Percentiles rank a stretch among this genome's conserved stretches.
Conservation (phyloP, 2,797 vertebrate genomes). For the Melanotaenia nigrans region DNA sequence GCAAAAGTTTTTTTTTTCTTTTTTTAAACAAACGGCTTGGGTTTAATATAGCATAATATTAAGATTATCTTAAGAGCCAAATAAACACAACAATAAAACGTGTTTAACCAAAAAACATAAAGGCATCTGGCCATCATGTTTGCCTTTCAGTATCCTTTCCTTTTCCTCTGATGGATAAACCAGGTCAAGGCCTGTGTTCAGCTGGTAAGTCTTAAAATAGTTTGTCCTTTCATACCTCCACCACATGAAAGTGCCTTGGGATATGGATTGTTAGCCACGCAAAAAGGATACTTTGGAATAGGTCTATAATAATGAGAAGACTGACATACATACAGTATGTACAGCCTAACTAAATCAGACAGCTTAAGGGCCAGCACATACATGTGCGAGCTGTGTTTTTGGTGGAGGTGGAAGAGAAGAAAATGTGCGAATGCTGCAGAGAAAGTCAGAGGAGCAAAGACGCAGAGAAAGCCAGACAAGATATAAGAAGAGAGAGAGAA, state of each 20-base stretch:
- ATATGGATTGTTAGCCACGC: constrained; percentile 52
- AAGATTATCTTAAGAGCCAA: constrained; percentile 8
- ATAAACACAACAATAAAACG: neutral
- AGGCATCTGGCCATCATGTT: constrained; percentile 53
- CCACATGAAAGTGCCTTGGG: constrained; percentile 58
- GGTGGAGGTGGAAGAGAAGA: constrained; percentile 38
- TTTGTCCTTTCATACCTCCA: constrained; percentile 56
- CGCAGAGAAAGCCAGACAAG: constrained; percentile 19
- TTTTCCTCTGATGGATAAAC: constrained; percentile 67
- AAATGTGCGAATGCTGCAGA: constrained; percentile 26
- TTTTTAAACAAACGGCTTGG: constrained; percentile 11
- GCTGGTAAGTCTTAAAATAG: constrained; percentile 75
- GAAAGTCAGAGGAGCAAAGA: constrained; percentile 25
- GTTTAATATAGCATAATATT: neutral
- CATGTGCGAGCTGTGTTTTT: constrained; percentile 30
- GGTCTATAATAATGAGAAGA: constrained; percentile 47
- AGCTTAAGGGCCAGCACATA: constrained; percentile 31
- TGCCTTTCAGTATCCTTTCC: constrained; percentile 44
- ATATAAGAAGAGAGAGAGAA: constrained; percentile 1
- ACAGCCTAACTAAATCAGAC: constrained; percentile 48
- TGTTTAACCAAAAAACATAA: constrained; percentile 3
- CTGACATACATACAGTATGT: constrained; percentile 40
- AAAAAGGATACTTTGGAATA: constrained; percentile 48
- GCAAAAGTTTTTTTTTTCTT: neutral
- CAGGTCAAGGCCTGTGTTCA: constrained; percentile 76